These are phyloP conservation scores for Neolamprologus caudopunctatus DNA, from an alignment of 2,113 vertebrate genomes.

Conservation along the genomic window DNA sequence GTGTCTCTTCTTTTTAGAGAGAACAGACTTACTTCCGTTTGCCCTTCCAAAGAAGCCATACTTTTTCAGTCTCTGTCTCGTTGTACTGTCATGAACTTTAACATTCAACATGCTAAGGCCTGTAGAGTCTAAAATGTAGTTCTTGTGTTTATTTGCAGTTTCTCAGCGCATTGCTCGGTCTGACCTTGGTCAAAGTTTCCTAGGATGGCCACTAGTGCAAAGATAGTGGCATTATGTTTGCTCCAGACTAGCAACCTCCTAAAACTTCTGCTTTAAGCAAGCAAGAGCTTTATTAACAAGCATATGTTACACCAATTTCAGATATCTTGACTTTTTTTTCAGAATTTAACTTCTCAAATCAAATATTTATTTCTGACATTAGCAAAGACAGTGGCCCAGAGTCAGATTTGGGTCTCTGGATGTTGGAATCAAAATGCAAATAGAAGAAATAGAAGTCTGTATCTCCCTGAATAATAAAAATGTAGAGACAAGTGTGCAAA, in stretches of 20 bases:
- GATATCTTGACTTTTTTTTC: neutral
- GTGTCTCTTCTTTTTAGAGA: neutral
- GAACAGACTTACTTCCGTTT: neutral
- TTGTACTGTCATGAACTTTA: neutral
- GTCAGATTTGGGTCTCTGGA: neutral
- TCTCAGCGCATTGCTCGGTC: rapidly evolving
- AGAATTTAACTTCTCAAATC: neutral
- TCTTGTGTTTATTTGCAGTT: neutral
- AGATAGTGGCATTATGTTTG: neutral
- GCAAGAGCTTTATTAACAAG: neutral
- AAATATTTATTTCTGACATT: neutral
- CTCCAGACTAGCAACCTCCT: neutral
- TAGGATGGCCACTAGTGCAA: neutral
- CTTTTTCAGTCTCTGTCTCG: neutral
- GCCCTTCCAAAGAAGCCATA: neutral
- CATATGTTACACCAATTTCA: neutral
- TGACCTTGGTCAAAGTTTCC: neutral
- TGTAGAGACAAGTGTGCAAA: neutral
- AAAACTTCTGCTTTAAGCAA: neutral
- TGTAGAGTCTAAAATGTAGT: neutral
- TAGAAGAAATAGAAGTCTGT: slow-evolving; percentile 1
- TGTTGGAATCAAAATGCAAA: slow-evolving; percentile 48
- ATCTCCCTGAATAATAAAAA: slow-evolving; percentile 19
- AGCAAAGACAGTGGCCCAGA: neutral
- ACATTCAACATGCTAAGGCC: neutral